phyloP scores from a whole-genome alignment of 2,113 vertebrate species.

The Oxygymnocypris stewartii region DNA sequence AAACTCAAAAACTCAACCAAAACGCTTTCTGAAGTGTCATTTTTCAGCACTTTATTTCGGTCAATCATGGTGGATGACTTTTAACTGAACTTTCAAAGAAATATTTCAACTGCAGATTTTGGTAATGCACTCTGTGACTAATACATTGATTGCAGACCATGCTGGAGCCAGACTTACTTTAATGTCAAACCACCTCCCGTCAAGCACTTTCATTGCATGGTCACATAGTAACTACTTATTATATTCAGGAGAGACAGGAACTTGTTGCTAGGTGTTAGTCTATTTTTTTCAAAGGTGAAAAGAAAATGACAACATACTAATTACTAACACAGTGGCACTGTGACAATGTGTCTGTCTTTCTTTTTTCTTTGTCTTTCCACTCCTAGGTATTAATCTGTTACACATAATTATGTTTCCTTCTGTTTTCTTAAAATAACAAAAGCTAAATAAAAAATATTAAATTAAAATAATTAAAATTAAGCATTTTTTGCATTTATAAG shows the following conservation, averaged over 20 bases:
- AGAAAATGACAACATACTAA: not conserved
- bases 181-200: slow-evolving; percentile 1
- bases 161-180: slow-evolving; percentile 21
- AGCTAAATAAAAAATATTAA: too few species aligned
- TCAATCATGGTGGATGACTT: slow-evolving; percentile 20
- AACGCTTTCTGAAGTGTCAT: slow-evolving; percentile 29
- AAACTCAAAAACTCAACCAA: slow-evolving; percentile 34
- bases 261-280: slow-evolving; percentile 14
- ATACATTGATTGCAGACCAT: slow-evolving; percentile 37
- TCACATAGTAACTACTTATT: not conserved
- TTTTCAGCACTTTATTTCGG: slow-evolving; percentile 35
- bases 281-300: not conserved
- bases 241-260: slow-evolving; percentile 23
- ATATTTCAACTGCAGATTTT: not conserved
- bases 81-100: slow-evolving; percentile 11
- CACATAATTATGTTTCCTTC: too few species aligned
- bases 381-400: not conserved
- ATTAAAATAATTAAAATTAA: too few species aligned
- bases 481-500: too few species aligned
- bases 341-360: not conserved
- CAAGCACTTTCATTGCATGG: slow-evolving; percentile 5
- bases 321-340: not conserved
- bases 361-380: not conserved
- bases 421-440: too few species aligned
- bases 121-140: slow-evolving; percentile 44